phyloP scores from a whole-genome alignment of 2,888 invertebrate genomes.

The Tenthredo notha region DNA sequence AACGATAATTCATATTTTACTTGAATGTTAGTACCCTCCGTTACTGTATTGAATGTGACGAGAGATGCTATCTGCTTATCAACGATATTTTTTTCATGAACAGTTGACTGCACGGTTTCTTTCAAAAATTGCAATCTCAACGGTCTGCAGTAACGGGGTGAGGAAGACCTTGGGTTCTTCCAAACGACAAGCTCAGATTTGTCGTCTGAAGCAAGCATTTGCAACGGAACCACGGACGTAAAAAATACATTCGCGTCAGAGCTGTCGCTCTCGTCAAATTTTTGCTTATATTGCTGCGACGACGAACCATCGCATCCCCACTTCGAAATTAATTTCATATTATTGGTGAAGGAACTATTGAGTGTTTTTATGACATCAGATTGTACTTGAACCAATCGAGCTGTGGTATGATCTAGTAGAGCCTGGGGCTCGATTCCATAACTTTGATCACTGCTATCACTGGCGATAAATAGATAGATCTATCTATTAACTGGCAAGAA shows the following conservation, averaged over 20 bases:
- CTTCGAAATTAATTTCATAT: slow-evolving; percentile 50
- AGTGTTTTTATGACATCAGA: slow-evolving; percentile 9
- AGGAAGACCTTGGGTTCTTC: slow-evolving; percentile 49
- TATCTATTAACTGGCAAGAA: too few species aligned
- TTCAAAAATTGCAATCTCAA: slow-evolving; percentile 51
- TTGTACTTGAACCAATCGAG: background rate
- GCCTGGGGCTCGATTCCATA: too few species aligned
- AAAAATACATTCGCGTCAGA: slow-evolving; percentile 54
- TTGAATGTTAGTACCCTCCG: slow-evolving; percentile 34
- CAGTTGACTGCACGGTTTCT: slow-evolving; percentile 45
- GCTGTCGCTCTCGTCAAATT: slow-evolving; percentile 48
- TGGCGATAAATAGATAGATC: too few species aligned
- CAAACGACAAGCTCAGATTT: slow-evolving; percentile 36
- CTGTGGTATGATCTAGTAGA: slow-evolving; percentile 14
- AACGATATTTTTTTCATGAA: slow-evolving; percentile 1
- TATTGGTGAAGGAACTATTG: background rate
- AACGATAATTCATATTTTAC: slow-evolving; percentile 59
- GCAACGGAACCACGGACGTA: slow-evolving; percentile 53
- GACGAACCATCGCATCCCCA: slow-evolving; percentile 54
- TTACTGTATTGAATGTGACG: too few species aligned
- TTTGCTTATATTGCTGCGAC: slow-evolving; percentile 46
- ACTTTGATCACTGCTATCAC: too few species aligned
- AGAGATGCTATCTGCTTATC: too few species aligned
- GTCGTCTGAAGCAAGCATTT: slow-evolving; percentile 18
- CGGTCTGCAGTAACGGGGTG: slow-evolving; percentile 53